Evolutionary conservation across 1,140 invertebrate genomes (phyloP).

Genomic region (Halesus radiatus): DNA sequence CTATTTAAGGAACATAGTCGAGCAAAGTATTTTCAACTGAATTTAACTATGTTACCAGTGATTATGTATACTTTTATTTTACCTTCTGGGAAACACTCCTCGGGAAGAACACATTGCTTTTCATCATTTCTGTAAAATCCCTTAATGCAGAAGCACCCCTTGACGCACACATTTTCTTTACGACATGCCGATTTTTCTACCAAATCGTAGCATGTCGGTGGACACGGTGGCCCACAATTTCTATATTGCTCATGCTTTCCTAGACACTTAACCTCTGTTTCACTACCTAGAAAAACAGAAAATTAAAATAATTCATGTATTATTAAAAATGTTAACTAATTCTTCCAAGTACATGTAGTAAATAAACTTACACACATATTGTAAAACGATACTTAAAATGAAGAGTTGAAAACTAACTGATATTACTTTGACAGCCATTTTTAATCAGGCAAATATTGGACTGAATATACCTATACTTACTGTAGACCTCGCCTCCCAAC

Average conservation of each 20-base stretch:
- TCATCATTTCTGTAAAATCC: constrained; percentile 29
- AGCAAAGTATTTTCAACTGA: not conserved
- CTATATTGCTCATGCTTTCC: constrained; percentile 21
- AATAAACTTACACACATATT: constrained; percentile 20
- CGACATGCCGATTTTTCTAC: not conserved
- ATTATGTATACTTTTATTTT: not conserved
- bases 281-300: not conserved
- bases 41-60: too few relatives aligned
- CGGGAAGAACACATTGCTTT: constrained; percentile 25
- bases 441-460: constrained; percentile 1
- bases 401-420: constrained; percentile 11
- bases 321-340: not conserved
- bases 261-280: not conserved
- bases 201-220: constrained; percentile 23
- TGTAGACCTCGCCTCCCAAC: not conserved
- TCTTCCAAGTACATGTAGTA: not conserved
- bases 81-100: constrained; percentile 30
- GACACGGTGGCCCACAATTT: constrained; percentile 36
- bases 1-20: too few relatives aligned
- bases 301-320: not conserved
- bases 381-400: constrained; percentile 19
- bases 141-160: constrained; percentile 31
- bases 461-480: constrained; percentile 24
- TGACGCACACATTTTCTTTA: constrained; percentile 21
- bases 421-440: constrained; percentile 21